A percentile compares a stretch with the other conserved stretches of the same genome.
Conservation (phyloP, 2,888 invertebrate species). For the Polydesmus complanatus region DNA sequence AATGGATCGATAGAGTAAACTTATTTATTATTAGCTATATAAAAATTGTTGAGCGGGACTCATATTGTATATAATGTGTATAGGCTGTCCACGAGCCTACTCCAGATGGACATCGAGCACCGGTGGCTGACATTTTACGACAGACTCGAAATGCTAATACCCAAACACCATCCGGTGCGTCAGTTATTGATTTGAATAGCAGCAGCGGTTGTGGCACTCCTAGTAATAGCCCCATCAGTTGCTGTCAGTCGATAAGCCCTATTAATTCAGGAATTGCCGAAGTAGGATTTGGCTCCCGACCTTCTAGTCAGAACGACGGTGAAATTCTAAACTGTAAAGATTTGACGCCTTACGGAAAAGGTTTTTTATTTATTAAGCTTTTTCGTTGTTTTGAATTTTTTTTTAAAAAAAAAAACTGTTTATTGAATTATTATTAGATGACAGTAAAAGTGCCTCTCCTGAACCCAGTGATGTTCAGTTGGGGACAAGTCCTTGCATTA, state of each 20-base stretch:
- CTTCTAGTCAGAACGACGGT: slow-evolving; percentile 39
- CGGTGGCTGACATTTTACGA: slow-evolving; percentile 58
- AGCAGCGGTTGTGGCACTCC: slow-evolving; percentile 22
- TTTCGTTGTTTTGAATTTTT: too few relatives aligned
- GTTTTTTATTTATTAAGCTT: too few relatives aligned
- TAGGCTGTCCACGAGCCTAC: slow-evolving; percentile 44
- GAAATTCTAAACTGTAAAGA: slow-evolving; percentile 12
- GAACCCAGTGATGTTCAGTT: slow-evolving; percentile 24
- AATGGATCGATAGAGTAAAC: slow-evolving; percentile 47
- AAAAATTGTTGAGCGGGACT: not conserved
- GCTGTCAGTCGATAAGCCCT: slow-evolving; percentile 48
- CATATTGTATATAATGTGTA: not conserved
- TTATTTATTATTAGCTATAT: not conserved
- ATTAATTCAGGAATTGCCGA: slow-evolving; percentile 35
- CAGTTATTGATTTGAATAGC: slow-evolving; percentile 10
- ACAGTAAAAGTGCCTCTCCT: slow-evolving; percentile 20
- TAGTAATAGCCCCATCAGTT: slow-evolving; percentile 22
- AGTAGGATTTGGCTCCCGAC: slow-evolving; percentile 34
- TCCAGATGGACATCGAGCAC: slow-evolving; percentile 74
- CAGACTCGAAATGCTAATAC: slow-evolving; percentile 60
- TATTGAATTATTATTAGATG: slow-evolving; percentile 2
- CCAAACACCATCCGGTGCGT: slow-evolving; percentile 55
- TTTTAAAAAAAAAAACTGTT: too few relatives aligned
- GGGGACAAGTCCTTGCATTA: slow-evolving; percentile 70
- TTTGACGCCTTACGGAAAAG: slow-evolving; percentile 9